Evolutionary conservation across 2,797 vertebrate genomes (phyloP), one percentile per base, ranked within the genome.

Genomic region (Mormyrops boulengeri): DNA sequence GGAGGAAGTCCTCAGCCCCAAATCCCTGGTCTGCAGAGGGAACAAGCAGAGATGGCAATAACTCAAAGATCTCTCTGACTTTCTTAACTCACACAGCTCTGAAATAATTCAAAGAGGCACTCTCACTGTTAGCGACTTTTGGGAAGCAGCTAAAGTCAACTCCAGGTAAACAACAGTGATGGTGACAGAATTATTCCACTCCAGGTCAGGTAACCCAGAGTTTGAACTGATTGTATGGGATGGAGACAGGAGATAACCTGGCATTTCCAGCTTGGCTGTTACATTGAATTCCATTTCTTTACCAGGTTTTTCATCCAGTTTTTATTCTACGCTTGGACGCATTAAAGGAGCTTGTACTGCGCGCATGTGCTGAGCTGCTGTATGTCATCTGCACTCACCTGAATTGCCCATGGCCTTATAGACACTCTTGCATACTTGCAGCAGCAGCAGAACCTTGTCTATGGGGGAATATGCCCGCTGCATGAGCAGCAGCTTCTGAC

Each of bases 371-470:
- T n/a, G 7, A 47, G 49, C 49, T 30, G 84, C 50, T 11, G 6
- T 1, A 49, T 19, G n/a, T 34, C 50, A 17, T 22, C 12, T 34
- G 17, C 82, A 91, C 94, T 95, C 93, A 97, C 97, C 96, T 0
- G 95, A 92, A 4, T 92, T 91, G 30, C 95, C 96, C 95, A 96
- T 95, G 84, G 94, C 95, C 26, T 94, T 95, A 91, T 97, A 97
- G 87, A 98, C 95, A n/a, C 96, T 94, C 93, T 97, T 97, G 96
- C 97, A 98, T 89, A 97, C 96, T 91, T 98, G 97, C 89, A 98
- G 95, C 91, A 98, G 95, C 88, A 97, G 93, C 91, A 97, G 93
- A 91, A 98, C 95, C 91, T 98, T 97, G 92, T 98, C 97, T 1
- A 95, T 95, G 73, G 97, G 97, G 0, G 97, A 98, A 93, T 98